Percentiles rank a stretch among this genome's conserved stretches.
Conservation (phyloP, 2,888 invertebrate species). For the Drosophila recens region DNA sequence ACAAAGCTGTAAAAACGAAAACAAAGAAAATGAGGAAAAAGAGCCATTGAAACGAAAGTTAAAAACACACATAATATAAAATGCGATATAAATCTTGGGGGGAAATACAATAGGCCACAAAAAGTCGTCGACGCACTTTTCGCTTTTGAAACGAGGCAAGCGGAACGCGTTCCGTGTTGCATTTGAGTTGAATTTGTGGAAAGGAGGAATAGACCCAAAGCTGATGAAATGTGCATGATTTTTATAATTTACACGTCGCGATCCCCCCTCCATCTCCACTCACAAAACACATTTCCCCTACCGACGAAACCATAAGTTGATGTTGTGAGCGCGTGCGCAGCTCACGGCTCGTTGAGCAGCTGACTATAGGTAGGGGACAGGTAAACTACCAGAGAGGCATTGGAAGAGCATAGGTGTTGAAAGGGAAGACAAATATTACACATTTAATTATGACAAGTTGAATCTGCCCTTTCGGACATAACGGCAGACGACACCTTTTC, state of each 20-base stretch:
- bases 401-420: conserved; percentile 59
- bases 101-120: conserved; percentile 52
- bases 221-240: conserved; percentile 75
- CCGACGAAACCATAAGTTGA: conserved; percentile 3
- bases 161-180: conserved; percentile 58
- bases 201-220: conserved; percentile 31
- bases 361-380: neutral
- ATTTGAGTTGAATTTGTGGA: conserved; percentile 20
- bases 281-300: neutral
- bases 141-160: conserved; percentile 67
- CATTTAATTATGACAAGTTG: conserved; percentile 75
- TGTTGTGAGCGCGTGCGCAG: conserved; percentile 46
- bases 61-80: conserved; percentile 47
- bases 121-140: conserved; percentile 70
- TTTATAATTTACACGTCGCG: conserved; percentile 64
- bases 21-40: conserved; percentile 21
- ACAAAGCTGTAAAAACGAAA: conserved; percentile 41
- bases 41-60: conserved; percentile 61
- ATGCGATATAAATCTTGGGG: conserved; percentile 36
- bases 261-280: neutral
- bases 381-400: neutral
- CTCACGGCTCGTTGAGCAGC: conserved; percentile 58
- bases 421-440: conserved; percentile 76
- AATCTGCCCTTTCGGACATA: conserved; percentile 14
- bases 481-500: conserved; percentile 30